Conservation (phyloP, 37 sponge, comb jelly and placozoan species). For the Oscarella lobularis region DNA sequence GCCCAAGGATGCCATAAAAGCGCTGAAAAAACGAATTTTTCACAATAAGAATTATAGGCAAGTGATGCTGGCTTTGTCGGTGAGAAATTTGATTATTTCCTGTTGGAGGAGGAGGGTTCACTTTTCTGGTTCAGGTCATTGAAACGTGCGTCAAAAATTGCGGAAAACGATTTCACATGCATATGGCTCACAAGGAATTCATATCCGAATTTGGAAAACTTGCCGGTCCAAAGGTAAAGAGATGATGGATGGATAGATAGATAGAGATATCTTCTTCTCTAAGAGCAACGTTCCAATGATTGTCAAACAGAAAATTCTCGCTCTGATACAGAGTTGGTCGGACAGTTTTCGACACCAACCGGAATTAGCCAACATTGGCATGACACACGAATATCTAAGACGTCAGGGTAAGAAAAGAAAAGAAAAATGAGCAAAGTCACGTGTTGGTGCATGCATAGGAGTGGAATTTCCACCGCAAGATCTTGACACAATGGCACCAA, state of each 20-base stretch:
- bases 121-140: background rate
- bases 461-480: constrained; percentile 89
- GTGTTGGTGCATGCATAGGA: background rate
- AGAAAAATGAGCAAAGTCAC: too few relatives aligned
- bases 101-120: background rate
- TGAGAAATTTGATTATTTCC: background rate
- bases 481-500: constrained; percentile 76
- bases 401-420: constrained; percentile 26
- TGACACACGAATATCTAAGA: constrained; percentile 64
- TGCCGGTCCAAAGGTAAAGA: constrained; percentile 34
- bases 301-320: constrained; percentile 64
- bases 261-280: background rate
- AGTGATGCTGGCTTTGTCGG: constrained; percentile 13
- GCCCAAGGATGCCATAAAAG: constrained; percentile 76
- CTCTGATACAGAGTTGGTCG: constrained; percentile 86
- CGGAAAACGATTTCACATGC: constrained; percentile 71
- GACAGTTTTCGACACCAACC: constrained; percentile 72
- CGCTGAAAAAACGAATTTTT: constrained; percentile 72
- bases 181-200: constrained; percentile 82
- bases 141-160: constrained; percentile 83
- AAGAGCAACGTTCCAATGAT: constrained; percentile 63
- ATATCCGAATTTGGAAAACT: constrained; percentile 56
- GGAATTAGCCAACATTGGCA: constrained; percentile 51
- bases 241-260: background rate
- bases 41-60: constrained; percentile 18